These are phyloP conservation scores for Poeciliopsis occidentalis DNA, from an alignment of 2,113 vertebrate species.

Conservation along the genomic window DNA sequence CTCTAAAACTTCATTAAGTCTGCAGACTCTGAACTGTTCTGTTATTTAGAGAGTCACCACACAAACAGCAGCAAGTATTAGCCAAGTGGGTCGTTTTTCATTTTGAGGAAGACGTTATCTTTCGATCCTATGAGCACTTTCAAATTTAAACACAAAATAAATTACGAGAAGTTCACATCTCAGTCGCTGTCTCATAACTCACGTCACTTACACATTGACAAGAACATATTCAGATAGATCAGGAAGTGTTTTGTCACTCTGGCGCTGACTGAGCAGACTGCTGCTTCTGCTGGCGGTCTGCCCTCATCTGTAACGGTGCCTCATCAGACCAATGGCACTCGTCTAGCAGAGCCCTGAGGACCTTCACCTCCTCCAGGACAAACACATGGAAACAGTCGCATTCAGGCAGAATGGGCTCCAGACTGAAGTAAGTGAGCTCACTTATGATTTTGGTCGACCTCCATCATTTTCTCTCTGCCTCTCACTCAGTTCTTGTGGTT, in stretches of 20 bases:
- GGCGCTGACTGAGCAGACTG: slow-evolving; percentile 49
- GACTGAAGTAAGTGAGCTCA: slow-evolving; percentile 76
- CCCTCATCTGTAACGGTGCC: neutral
- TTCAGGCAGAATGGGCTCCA: slow-evolving; percentile 77
- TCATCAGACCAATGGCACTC: slow-evolving; percentile 20
- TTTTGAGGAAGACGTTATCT: no score
- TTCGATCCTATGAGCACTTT: no score
- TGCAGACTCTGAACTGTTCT: neutral
- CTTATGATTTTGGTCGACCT: slow-evolving; percentile 8
- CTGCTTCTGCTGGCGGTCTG: slow-evolving; percentile 24
- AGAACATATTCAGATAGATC: slow-evolving; percentile 59
- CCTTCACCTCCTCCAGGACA: slow-evolving; percentile 28
- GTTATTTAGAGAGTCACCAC: neutral
- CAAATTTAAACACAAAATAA: neutral
- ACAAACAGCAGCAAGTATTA: neutral
- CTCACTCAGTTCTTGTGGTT: slow-evolving; percentile 57
- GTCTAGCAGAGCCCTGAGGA: slow-evolving; percentile 16
- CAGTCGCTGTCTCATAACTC: slow-evolving; percentile 6
- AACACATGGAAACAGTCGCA: slow-evolving; percentile 67
- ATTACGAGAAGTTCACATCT: neutral
- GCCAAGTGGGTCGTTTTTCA: neutral
- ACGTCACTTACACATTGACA: slow-evolving; percentile 48
- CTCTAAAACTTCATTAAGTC: neutral
- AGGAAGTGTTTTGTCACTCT: slow-evolving; percentile 77
- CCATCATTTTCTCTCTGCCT: slow-evolving; percentile 35